Percentiles rank a stretch among this genome's conserved stretches.
Evolutionary conservation across 1,140 invertebrate genomes (phyloP).

Genomic region (Bombyx mori): DNA sequence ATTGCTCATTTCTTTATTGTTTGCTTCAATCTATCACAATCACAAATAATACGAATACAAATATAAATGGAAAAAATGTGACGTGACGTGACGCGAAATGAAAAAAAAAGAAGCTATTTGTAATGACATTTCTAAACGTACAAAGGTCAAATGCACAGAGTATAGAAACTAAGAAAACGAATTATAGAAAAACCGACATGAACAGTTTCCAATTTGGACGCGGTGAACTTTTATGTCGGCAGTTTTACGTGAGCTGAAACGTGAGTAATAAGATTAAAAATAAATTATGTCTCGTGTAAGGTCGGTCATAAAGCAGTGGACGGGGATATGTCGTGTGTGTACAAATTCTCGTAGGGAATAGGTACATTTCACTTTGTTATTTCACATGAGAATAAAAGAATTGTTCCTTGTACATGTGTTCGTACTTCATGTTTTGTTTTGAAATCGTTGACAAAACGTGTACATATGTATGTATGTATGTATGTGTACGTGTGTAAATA

Average conservation of each 20-base stretch:
- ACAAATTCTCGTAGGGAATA: too few relatives aligned
- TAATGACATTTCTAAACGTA: not conserved
- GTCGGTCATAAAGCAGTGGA: constrained; percentile 19
- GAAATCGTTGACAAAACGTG: too few relatives aligned
- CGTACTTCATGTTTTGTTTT: too few relatives aligned
- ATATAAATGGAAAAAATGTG: not conserved
- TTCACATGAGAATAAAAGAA: too few relatives aligned
- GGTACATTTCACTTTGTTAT: too few relatives aligned
- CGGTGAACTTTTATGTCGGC: constrained; percentile 58
- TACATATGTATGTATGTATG: too few relatives aligned
- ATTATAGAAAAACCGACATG: constrained; percentile 19
- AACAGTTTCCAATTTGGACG: constrained; percentile 51
- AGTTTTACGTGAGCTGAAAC: constrained; percentile 58
- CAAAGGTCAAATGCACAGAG: constrained; percentile 3
- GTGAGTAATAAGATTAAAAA: constrained; percentile 60
- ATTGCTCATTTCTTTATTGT: too few relatives aligned
- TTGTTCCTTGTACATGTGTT: too few relatives aligned
- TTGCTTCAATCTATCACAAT: too few relatives aligned
- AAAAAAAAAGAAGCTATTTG: constrained; percentile 14
- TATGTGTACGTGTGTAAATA: too few relatives aligned
- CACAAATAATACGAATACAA: too few relatives aligned
- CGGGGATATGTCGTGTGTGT: too few relatives aligned
- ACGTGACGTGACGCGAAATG: constrained; percentile 10
- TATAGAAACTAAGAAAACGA: constrained; percentile 10
- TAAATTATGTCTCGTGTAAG: constrained; percentile 38